Evolutionary conservation across 1,140 invertebrate species (phyloP).

Genomic region (Pantala flavescens): DNA sequence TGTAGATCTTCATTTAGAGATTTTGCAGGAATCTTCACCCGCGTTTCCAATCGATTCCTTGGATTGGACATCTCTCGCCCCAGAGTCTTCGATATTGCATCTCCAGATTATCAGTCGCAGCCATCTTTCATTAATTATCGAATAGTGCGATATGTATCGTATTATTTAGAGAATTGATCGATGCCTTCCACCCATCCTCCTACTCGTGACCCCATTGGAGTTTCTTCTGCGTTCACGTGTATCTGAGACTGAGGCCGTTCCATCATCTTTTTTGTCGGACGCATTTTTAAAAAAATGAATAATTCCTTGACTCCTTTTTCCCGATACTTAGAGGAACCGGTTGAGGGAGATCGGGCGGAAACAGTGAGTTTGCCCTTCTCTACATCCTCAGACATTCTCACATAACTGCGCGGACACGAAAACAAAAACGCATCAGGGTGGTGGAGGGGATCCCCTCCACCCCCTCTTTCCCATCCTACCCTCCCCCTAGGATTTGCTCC

Average conservation of each 20-base stretch:
- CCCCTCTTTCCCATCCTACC: slow-evolving; percentile 5
- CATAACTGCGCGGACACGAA: too few relatives aligned
- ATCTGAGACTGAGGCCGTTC: not conserved
- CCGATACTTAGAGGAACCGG: slow-evolving; percentile 7
- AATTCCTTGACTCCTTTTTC: slow-evolving; percentile 5
- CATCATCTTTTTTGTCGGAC: slow-evolving; percentile 9
- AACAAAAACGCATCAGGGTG: too few relatives aligned
- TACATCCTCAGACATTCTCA: not conserved
- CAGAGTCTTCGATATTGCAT: too few relatives aligned
- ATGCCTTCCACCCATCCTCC: not conserved
- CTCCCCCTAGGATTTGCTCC: not conserved
- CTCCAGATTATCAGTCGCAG: too few relatives aligned
- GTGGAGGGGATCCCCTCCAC: not conserved
- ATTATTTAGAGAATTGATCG: too few relatives aligned
- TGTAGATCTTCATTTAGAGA: too few relatives aligned
- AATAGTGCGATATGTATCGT: too few relatives aligned
- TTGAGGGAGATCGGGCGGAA: slow-evolving; percentile 2
- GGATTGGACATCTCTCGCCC: too few relatives aligned
- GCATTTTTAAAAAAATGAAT: slow-evolving; percentile 6
- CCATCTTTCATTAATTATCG: too few relatives aligned
- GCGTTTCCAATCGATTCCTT: too few relatives aligned
- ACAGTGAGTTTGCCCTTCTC: not conserved
- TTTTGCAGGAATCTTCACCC: too few relatives aligned
- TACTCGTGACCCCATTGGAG: not conserved
- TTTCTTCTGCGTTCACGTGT: not conserved